Conservation (phyloP, 2,113 vertebrate species). For the Monopterus albus region DNA sequence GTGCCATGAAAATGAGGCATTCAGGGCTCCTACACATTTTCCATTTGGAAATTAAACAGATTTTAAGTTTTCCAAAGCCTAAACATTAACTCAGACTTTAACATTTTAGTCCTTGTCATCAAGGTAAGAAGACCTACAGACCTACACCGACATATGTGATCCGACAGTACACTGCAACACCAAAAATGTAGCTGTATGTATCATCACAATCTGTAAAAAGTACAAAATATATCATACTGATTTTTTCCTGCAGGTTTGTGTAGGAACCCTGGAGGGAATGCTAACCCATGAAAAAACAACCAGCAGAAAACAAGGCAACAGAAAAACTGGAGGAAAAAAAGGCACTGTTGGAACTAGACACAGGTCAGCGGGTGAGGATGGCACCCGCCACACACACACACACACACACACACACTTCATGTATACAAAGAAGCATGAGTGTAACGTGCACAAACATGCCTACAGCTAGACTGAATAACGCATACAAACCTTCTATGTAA, state of each 20-base stretch:
- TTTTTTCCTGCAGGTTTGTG: neutral
- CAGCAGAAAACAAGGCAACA: conserved; percentile 70
- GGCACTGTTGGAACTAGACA: conserved; percentile 92
- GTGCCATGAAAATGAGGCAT: conserved; percentile 66
- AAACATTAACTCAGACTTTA: neutral
- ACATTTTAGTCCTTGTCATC: neutral
- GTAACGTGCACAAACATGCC: neutral
- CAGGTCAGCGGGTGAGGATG: conserved; percentile 19
- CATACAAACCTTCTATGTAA: conserved; percentile 35
- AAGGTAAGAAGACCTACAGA: conserved; percentile 28
- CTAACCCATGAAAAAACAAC: conserved; percentile 51
- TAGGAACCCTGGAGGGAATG: conserved; percentile 48
- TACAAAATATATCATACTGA: neutral
- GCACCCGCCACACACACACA: conserved; percentile 4
- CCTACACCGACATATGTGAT: neutral
- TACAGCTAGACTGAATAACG: neutral
- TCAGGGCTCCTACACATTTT: conserved; percentile 55
- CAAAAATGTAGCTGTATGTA: neutral
- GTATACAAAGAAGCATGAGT: conserved; percentile 16
- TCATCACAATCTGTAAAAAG: conserved; percentile 12
- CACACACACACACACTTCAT: conserved; percentile 12
- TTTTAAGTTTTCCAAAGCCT: conserved; percentile 27
- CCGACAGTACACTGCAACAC: neutral
- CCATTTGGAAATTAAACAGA: neutral
- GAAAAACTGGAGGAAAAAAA: conserved; percentile 78